Base-by-base conservation (phyloP, 2,888 invertebrate species). In the Idaea dimidiata region DNA sequence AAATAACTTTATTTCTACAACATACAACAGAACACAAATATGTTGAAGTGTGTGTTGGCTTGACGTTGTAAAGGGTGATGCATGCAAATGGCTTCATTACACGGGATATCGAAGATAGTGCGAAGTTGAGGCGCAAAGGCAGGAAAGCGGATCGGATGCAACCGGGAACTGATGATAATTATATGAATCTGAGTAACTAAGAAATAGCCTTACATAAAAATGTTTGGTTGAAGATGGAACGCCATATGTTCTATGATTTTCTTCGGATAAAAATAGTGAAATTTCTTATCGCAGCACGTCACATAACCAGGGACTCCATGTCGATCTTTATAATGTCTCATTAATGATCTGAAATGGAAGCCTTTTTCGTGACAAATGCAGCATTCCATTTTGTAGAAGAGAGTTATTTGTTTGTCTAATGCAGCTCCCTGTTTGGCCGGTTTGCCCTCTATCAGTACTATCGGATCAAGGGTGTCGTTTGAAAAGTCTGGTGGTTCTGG, bases 171-270 rank as follows among this genome's bases (percentile, higher is more conserved):
- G 24, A 24, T 24, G 24, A 24, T 33, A 7, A 7, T 10, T 2
- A 33, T 3, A 33, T 14, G 7, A 7, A 14, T 33, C 33, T 33
- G 33, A 14, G 7, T 33, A 5, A 33, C 5, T 43, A 43, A 8
- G 10, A 43, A 10, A 43, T 14, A 43, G 43, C 58, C 88, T 88
- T 81, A 92, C 92, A 88, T 91, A 75, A 92, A 92, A 74, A 91
- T 91, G 61, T 89, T 87, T 6, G 88, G 84, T 71, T 92, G 92
- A 32, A 92, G 80, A 67, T 92, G 92, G 67, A 77, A 91, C 4
- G 92, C 92, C 92, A 92, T 92, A 67, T 92, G 92, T 71, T 92
- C 92, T 58, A 92, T 91, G 59, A 92, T 91, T 74, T 87, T 92
- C 72, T 89, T 92, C 0, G 92, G 91, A 71, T 89, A 90, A 69